Evolutionary conservation across 2,888 invertebrate genomes (phyloP).

Genomic region (Autographa pulchrina): DNA sequence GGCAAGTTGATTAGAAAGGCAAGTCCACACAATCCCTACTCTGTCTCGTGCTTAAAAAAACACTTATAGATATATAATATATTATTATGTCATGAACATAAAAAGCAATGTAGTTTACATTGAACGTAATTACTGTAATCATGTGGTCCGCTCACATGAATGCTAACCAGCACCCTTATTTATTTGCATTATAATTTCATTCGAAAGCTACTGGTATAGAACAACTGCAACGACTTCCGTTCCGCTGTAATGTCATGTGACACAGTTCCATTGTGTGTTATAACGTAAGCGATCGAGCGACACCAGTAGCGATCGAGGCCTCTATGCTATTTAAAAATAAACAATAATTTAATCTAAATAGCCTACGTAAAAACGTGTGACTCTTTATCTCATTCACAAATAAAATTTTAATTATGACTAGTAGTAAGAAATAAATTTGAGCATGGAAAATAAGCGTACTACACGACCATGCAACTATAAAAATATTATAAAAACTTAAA

Average conservation of each 20-base stretch:
- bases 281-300: conserved; percentile 18
- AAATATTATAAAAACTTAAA: conserved; percentile 84
- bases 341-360: conserved; percentile 81
- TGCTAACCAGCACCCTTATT: conserved; percentile 78
- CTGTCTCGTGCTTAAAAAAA: conserved; percentile 70
- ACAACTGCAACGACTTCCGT: conserved; percentile 23
- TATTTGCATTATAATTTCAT: conserved; percentile 56
- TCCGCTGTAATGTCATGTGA: conserved; percentile 15
- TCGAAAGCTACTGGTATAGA: conserved; percentile 59
- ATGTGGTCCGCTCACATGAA: conserved; percentile 73
- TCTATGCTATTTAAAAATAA: conserved; percentile 60
- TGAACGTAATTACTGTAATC: conserved; percentile 70
- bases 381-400: conserved; percentile 72
- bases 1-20: conserved; percentile 84
- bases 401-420: conserved; percentile 87
- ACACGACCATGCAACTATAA: conserved; percentile 87
- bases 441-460: conserved; percentile 88
- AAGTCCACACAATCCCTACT: conserved; percentile 78
- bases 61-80: conserved; percentile 65
- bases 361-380: conserved; percentile 73
- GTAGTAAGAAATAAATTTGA: conserved; percentile 88
- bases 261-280: conserved; percentile 17
- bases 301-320: conserved; percentile 43
- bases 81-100: conserved; percentile 81
- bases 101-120: conserved; percentile 74